A percentile compares a stretch with the other conserved stretches of the same genome.
Conservation (phyloP, 2,888 invertebrate species). For the Cosmia trapezina region DNA sequence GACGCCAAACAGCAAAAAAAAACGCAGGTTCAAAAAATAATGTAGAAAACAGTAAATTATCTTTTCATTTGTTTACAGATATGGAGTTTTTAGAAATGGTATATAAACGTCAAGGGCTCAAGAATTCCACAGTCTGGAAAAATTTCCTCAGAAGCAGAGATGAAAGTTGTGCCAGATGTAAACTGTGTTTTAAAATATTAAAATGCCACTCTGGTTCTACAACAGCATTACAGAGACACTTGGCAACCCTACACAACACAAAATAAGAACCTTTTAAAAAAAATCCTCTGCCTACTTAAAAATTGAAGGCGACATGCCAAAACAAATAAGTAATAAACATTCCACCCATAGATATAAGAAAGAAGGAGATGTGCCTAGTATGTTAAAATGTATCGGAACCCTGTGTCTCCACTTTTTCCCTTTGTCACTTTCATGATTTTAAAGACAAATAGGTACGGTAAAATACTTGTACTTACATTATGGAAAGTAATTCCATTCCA, state of each 20-base stretch:
- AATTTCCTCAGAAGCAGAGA: constrained; percentile 20
- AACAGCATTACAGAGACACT: constrained; percentile 13
- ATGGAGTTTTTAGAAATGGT: constrained; percentile 12
- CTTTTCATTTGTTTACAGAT: not conserved
- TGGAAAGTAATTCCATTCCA: too few relatives aligned
- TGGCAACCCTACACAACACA: not conserved
- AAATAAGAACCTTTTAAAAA: not conserved
- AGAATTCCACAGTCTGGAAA: constrained; percentile 24
- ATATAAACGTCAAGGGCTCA: not conserved
- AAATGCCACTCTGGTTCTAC: constrained; percentile 10
- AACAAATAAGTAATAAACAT: not conserved
- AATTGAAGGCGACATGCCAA: not conserved
- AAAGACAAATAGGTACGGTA: too few relatives aligned
- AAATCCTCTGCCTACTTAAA: not conserved
- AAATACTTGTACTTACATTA: too few relatives aligned
- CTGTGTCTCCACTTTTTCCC: too few relatives aligned
- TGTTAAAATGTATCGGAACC: too few relatives aligned
- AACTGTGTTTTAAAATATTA: constrained; percentile 26
- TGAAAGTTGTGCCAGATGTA: constrained; percentile 22
- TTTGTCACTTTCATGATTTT: too few relatives aligned
- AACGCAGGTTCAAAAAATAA: not conserved
- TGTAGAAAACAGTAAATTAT: not conserved
- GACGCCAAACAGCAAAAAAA: rapidly evolving
- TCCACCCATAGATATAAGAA: too few relatives aligned
- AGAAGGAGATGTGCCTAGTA: too few relatives aligned